Evolutionary conservation across 2,797 vertebrate species (phyloP).

Genomic region (Odontamblyopus lacepedii): DNA sequence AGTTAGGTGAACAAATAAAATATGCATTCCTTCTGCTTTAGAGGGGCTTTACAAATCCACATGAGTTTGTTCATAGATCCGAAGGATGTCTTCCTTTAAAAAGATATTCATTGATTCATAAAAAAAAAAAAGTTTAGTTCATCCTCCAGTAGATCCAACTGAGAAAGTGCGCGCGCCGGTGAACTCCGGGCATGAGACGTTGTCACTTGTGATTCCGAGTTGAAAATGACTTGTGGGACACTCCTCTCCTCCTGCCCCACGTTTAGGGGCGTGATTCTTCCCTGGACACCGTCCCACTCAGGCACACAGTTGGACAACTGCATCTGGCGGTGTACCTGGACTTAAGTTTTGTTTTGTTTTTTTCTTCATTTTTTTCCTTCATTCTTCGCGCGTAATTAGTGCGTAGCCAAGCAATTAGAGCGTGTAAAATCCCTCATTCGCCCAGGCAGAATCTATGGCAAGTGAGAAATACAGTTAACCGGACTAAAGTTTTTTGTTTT

Average conservation of each 20-base stretch:
- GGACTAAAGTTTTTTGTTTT: no score
- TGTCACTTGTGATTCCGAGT: conserved; percentile 58
- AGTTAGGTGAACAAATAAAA: conserved; percentile 76
- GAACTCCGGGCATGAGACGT: conserved; percentile 52
- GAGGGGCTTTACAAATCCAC: conserved; percentile 70
- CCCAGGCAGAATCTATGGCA: no score
- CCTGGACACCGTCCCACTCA: conserved; percentile 1
- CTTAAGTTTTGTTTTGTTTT: background rate
- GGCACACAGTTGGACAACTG: conserved; percentile 4
- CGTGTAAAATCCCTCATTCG: no score
- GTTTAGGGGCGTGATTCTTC: conserved; percentile 58
- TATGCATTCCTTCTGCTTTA: conserved; percentile 82
- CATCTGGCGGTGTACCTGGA: background rate
- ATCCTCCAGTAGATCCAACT: conserved; percentile 58
- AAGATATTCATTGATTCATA: conserved; percentile 14
- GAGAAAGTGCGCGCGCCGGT: conserved; percentile 31
- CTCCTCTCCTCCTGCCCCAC: conserved; percentile 54
- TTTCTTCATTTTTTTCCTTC: background rate
- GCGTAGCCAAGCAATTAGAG: background rate
- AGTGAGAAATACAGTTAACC: no score
- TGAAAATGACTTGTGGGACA: conserved; percentile 66
- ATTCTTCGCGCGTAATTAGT: background rate
- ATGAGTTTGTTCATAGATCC: conserved; percentile 79
- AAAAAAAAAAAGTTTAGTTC: conserved; percentile 32
- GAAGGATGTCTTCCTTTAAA: conserved; percentile 56